Conservation (phyloP, 1,140 invertebrate genomes). For the Drosophila athabasca region DNA sequence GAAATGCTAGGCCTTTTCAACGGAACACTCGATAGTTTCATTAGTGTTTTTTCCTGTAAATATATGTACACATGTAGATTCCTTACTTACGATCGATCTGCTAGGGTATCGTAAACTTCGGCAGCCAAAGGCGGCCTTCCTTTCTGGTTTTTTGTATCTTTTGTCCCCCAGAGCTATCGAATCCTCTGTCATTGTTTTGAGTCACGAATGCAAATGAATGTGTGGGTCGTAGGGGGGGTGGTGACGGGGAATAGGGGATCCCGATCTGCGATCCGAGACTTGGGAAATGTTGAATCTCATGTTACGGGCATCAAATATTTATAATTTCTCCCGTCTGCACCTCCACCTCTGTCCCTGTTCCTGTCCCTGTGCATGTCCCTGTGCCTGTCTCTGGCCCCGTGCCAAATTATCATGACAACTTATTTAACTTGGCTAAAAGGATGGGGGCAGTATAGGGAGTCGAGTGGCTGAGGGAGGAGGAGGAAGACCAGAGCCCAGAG, state of each 20-base stretch:
- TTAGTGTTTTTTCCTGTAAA: background rate
- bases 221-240: slow-evolving; percentile 17
- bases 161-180: too few relatives aligned
- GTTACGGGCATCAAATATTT: slow-evolving; percentile 68
- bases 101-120: too few relatives aligned
- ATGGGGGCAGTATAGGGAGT: background rate
- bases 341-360: too few relatives aligned
- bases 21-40: background rate
- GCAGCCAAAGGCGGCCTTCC: too few relatives aligned
- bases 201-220: slow-evolving; percentile 75
- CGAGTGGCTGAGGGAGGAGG: background rate
- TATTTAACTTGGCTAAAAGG: slow-evolving; percentile 28
- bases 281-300: slow-evolving; percentile 62
- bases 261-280: slow-evolving; percentile 8
- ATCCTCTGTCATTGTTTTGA: slow-evolving; percentile 57
- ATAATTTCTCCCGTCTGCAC: slow-evolving; percentile 20
- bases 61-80: too few relatives aligned
- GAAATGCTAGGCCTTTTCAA: too few relatives aligned
- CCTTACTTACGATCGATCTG: too few relatives aligned
- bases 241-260: background rate
- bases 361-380: too few relatives aligned
- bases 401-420: slow-evolving; percentile 63
- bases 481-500: background rate
- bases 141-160: too few relatives aligned
- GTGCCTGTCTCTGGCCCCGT: slow-evolving; percentile 17